Base-by-base conservation (phyloP, 2,797 vertebrate genomes). In the Ctenopoma multispine region DNA sequence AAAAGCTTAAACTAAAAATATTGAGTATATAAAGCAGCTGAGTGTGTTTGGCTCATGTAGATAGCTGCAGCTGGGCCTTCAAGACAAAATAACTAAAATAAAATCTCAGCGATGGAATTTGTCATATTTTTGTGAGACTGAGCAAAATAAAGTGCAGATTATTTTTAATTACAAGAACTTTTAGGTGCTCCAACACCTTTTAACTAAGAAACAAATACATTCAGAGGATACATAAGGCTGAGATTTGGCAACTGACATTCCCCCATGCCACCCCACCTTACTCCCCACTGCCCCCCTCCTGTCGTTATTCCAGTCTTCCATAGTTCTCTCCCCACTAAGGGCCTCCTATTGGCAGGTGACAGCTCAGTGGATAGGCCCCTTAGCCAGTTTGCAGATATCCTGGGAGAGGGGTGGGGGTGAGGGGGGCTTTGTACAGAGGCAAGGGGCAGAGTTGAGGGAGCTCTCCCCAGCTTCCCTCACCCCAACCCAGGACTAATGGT, bases 401-500 rank as follows among this genome's bases (percentile, higher is more conserved):
- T 63, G 54, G 29, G 55, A 48, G 72, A 59, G 38, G n/a, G 56
- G 36, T 15, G 14, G 51, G 54, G 29, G 55, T 44, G 72, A 59
- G 38, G n/a, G 2, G 7, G 49, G 18, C 63, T 57, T 77, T 69
- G 63, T 60, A 71, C 48, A 68, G 74, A 84, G 68, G 69, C 63
- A 72, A 60, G 63, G 63, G 75, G 76, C 55, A 63, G 79, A 76
- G 69, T 79, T 57, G 0, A 36, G 75, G 81, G 75, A 81, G 69
- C 75, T 64, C 78, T 59, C 67, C 63, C 48, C 49, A 29, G 62
- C 74, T 77, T 64, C 75, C 68, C 70, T 82, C 77, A 80, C 72
- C 80, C 79, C 67, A 73, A 77, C 75, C 80, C 76, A 23, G 70
- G 85, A 67, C 75, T 92, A 92, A 93, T 89, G 82, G 86, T 75